phyloP scores from a whole-genome alignment of 1,140 invertebrate genomes.

The Trichonephila clavipes region DNA sequence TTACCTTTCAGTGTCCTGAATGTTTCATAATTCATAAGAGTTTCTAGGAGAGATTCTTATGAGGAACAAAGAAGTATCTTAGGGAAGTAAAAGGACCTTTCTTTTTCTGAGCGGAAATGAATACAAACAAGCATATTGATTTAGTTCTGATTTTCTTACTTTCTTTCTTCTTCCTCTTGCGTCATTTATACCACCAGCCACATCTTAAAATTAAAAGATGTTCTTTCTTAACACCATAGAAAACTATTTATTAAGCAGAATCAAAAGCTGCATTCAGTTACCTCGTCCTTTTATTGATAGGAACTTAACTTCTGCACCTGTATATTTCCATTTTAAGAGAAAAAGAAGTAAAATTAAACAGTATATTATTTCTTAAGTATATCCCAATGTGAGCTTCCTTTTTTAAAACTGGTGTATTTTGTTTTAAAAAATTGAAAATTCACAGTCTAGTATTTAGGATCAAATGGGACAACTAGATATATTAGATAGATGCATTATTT shows the following conservation, averaged over 20 bases:
- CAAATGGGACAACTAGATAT: too few species aligned
- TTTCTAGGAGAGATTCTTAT: not conserved
- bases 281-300: not conserved
- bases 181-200: not conserved
- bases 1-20: not conserved
- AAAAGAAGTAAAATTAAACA: too few species aligned
- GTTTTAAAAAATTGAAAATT: not conserved
- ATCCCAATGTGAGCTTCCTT: not conserved
- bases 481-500: too few species aligned
- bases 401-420: not conserved
- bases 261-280: too few species aligned
- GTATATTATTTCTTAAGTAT: not conserved
- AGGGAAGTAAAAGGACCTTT: not conserved
- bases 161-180: not conserved
- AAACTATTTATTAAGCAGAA: too few species aligned
- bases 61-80: not conserved
- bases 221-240: too few species aligned
- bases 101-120: not conserved
- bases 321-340: not conserved
- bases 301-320: not conserved
- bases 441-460: too few species aligned
- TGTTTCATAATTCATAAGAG: not conserved
- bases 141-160: not conserved
- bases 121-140: not conserved
- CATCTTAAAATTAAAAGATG: not conserved